Evolutionary conservation across 2,888 invertebrate genomes (phyloP).

Genomic region (Pinctada fucata): DNA sequence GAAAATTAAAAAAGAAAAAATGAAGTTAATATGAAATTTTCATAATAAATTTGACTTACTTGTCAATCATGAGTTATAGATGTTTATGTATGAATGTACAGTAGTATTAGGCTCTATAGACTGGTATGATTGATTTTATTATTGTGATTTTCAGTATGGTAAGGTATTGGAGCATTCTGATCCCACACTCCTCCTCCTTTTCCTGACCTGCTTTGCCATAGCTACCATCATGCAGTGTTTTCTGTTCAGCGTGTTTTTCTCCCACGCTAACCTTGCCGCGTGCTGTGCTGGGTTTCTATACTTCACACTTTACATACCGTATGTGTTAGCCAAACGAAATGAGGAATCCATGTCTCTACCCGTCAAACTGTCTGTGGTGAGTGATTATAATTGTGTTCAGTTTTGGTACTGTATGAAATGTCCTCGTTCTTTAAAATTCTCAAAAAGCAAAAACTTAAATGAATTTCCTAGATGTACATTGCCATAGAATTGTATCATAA

Average conservation of each 20-base stretch:
- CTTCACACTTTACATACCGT: slow-evolving; percentile 76
- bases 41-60: no score
- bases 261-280: slow-evolving; percentile 80
- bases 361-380: slow-evolving; percentile 70
- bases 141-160: slow-evolving; percentile 80
- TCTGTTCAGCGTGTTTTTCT: slow-evolving; percentile 80
- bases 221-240: slow-evolving; percentile 79
- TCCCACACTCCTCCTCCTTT: slow-evolving; percentile 82
- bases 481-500: no score
- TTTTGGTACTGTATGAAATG: background rate
- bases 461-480: no score
- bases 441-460: no score
- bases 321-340: slow-evolving; percentile 67
- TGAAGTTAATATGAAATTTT: no score
- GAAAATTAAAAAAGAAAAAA: no score
- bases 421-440: no score
- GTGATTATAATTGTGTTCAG: slow-evolving; percentile 37
- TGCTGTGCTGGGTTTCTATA: slow-evolving; percentile 76
- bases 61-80: no score
- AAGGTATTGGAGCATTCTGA: slow-evolving; percentile 84
- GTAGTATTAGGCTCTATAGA: no score
- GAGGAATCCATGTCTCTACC: slow-evolving; percentile 66
- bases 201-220: slow-evolving; percentile 81
- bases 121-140: no score
- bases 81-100: no score